A percentile compares a stretch with the other conserved stretches of the same genome.
These are phyloP conservation scores for Trematomus loennbergii DNA, from an alignment of 2,113 vertebrate species.

Conservation along the genomic window DNA sequence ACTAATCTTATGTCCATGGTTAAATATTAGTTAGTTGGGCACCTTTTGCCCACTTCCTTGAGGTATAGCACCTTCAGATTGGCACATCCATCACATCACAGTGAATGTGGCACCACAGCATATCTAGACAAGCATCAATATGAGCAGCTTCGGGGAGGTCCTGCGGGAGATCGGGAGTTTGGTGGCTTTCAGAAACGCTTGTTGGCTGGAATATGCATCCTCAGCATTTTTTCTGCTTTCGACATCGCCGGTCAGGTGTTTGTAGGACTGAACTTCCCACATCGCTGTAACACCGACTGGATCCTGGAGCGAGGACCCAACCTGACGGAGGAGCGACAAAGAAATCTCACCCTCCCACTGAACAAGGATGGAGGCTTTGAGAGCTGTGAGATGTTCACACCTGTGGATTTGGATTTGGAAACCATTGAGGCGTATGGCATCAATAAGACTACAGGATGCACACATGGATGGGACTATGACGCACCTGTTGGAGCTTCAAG, in stretches of 20 bases:
- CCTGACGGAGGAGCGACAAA: constrained; percentile 80
- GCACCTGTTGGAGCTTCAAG: constrained; percentile 72
- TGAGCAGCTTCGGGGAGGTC: constrained; percentile 83
- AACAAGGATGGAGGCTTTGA: constrained; percentile 73
- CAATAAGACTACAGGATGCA: constrained; percentile 82
- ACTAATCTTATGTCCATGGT: too few species aligned
- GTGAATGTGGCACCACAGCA: neutral
- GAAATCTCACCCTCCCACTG: constrained; percentile 85
- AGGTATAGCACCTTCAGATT: neutral
- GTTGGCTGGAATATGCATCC: constrained; percentile 78
- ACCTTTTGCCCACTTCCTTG: too few species aligned
- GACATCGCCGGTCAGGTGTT: constrained; percentile 88
- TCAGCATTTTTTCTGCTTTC: constrained; percentile 79
- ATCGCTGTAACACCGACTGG: constrained; percentile 85
- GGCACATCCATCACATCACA: neutral
- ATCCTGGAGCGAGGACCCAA: constrained; percentile 79
- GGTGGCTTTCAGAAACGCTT: constrained; percentile 87
- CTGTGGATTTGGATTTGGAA: constrained; percentile 80
- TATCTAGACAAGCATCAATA: constrained; percentile 34
- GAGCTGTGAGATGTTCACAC: constrained; percentile 88
- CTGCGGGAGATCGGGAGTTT: constrained; percentile 87
- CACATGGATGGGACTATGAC: constrained; percentile 83
- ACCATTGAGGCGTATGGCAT: constrained; percentile 81
- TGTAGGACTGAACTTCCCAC: constrained; percentile 57
- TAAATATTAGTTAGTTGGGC: too few species aligned